Base-by-base conservation (phyloP, 2,113 vertebrate genomes). In the Sprattus sprattus region DNA sequence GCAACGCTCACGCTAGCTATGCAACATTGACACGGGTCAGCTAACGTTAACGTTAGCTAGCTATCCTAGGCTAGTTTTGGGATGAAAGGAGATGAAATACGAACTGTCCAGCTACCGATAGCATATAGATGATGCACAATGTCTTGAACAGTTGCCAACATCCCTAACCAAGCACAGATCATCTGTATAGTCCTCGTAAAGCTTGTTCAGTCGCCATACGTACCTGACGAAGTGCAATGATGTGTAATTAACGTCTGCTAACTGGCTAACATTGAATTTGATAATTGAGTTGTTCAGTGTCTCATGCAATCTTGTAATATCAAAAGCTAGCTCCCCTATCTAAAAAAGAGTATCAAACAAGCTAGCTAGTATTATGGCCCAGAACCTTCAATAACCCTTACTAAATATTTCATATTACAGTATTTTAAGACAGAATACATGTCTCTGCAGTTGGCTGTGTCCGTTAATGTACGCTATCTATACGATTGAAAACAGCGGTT, bases 401-500 rank as follows among this genome's bases (percentile, higher is more conserved):
- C 67, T 18, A 78, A 39, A 78, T 78, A 78, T 5, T 39, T 78
- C 3, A 78, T 39, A 11, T 39, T 39, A 16, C 32, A 16, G 32
- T 39, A 11, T 50, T 52, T 71, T 25, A 45, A 57, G 2, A 60
- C 22, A n/a, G 6, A 6, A 80, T 50, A 47, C 75, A 78, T 52
- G 45, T 44, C 5, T 22, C 52, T 45, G 3, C 16, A 20, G 15
- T 28, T 78, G 71, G 71, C 28, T 39, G 2, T 54, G 85, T 83
- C 81, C n/a, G 71, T 85, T 78, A 45, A 25, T 7, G 71, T 32
- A 47, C 88, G 15, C 15, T 83, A 39, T 84, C 67, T 15, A 71
- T 78, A 91, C 91, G 82, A 87, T 60, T 85, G 85, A 89, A 90
- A 89, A 83, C 85, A 91, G 94, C 94, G 93, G 92, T 82, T 89